phyloP scores from a whole-genome alignment of 1,140 invertebrate species.

The Aphis gossypii region DNA sequence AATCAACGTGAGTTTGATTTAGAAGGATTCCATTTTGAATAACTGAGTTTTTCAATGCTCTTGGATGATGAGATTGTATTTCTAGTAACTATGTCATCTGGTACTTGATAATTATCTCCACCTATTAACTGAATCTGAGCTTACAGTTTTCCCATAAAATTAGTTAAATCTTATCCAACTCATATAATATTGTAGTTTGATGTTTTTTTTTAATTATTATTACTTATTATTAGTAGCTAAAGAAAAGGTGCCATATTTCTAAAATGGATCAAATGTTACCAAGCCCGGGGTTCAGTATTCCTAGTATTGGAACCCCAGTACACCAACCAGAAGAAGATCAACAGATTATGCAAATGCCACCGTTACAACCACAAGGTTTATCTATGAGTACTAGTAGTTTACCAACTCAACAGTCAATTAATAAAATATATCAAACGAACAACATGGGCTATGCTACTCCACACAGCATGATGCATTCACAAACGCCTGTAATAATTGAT shows the following conservation, averaged over 20 bases:
- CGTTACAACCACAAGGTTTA: slow-evolving; percentile 68
- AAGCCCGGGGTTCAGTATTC: slow-evolving; percentile 87
- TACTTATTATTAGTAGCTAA: background rate
- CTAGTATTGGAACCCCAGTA: slow-evolving; percentile 86
- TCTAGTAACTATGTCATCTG: background rate
- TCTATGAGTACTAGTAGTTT: slow-evolving; percentile 70
- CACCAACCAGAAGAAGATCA: slow-evolving; percentile 93
- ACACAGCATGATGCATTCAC: slow-evolving; percentile 81
- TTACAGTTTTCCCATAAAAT: background rate
- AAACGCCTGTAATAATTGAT: slow-evolving; percentile 77
- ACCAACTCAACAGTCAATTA: slow-evolving; percentile 64
- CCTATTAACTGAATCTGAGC: background rate
- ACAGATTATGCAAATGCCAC: slow-evolving; percentile 80
- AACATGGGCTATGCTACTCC: slow-evolving; percentile 74
- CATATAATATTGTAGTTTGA: background rate
- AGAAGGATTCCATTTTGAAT: background rate
- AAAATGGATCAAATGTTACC: slow-evolving; percentile 88
- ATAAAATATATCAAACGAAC: slow-evolving; percentile 76
- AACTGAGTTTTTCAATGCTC: background rate
- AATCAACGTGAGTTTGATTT: background rate
- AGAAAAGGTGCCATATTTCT: background rate
- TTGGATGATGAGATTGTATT: background rate
- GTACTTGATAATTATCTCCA: background rate
- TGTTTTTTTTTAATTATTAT: background rate
- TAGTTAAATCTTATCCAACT: background rate